phyloP scores from a whole-genome alignment of 2,113 vertebrate genomes.

The Jaculus jaculus region DNA sequence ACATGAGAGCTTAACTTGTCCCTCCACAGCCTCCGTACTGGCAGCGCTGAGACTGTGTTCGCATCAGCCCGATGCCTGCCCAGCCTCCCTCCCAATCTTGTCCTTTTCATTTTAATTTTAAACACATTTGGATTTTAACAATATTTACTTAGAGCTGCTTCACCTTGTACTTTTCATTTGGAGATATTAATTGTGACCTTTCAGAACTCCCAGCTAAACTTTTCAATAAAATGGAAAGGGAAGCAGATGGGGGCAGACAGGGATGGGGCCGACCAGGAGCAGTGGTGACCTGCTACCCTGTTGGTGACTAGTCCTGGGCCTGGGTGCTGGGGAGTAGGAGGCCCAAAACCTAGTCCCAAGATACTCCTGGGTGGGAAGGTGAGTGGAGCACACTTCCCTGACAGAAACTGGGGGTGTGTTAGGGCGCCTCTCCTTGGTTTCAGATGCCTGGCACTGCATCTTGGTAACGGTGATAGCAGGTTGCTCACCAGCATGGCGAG shows the following conservation, averaged over 20 bases:
- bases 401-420: neutral
- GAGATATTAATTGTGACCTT: constrained; percentile 71
- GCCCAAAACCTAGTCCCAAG: neutral
- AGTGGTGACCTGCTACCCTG: accelerated
- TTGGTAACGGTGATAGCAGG: accelerated
- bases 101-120: constrained; percentile 20
- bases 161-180: constrained; percentile 51
- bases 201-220: constrained; percentile 64
- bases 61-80: accelerated
- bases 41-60: accelerated
- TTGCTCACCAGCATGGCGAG: no score
- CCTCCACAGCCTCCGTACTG: accelerated
- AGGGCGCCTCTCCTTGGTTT: neutral
- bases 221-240: constrained; percentile 49
- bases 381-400: accelerated
- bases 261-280: accelerated
- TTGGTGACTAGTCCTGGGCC: neutral
- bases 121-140: neutral
- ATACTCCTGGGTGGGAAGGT: neutral
- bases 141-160: constrained; percentile 32
- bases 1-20: neutral
- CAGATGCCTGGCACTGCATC: accelerated
- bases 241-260: accelerated
- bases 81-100: neutral
- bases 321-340: accelerated